Percentiles rank a stretch among this genome's conserved stretches.
Conservation (phyloP, 2,888 invertebrate genomes). For the Hydrotaea diabolus region DNA sequence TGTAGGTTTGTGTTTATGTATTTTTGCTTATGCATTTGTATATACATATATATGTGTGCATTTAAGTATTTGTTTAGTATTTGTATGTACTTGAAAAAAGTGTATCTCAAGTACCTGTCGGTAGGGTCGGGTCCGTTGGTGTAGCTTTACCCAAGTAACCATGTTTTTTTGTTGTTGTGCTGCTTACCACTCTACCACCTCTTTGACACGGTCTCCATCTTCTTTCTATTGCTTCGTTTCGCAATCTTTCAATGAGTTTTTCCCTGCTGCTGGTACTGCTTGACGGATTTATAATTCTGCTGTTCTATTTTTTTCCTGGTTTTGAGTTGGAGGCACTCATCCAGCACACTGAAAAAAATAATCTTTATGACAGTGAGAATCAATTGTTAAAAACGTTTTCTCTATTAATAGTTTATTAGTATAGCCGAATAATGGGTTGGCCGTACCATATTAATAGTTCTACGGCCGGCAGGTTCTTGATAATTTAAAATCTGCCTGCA, state of each 20-base stretch:
- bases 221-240: not conserved
- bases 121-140: not conserved
- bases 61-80: conserved; percentile 19
- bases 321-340: conserved; percentile 15
- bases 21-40: not conserved
- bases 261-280: conserved; percentile 35
- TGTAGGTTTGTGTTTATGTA: not conserved
- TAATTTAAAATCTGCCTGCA: no score
- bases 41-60: conserved; percentile 6
- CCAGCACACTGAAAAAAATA: no score
- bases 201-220: not conserved
- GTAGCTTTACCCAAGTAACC: not conserved
- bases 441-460: no score
- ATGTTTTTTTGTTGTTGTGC: not conserved
- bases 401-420: no score
- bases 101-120: conserved; percentile 49
- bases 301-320: not conserved
- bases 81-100: conserved; percentile 32
- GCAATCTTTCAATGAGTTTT: conserved; percentile 50
- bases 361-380: no score
- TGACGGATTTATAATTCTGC: conserved; percentile 51
- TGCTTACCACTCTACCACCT: not conserved
- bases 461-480: no score
- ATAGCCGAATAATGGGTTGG: no score
- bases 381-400: no score